A percentile compares a stretch with the other conserved stretches of the same genome.
These are phyloP conservation scores for Drosophila nigritarsus DNA, from an alignment of 2,888 invertebrate species.

Conservation along the genomic window DNA sequence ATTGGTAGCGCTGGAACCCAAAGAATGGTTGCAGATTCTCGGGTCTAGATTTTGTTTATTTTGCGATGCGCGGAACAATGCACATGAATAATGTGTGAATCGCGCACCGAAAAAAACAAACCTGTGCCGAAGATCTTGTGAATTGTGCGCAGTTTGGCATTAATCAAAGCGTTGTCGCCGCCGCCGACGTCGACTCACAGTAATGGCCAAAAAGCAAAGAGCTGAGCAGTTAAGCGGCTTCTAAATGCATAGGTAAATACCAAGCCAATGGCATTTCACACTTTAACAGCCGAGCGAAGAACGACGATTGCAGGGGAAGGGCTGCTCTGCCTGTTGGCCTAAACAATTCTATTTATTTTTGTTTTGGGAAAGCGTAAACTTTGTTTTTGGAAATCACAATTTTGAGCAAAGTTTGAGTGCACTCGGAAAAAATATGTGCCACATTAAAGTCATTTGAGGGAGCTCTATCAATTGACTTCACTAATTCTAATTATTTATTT, in stretches of 20 bases:
- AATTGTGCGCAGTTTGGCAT: conserved; percentile 73
- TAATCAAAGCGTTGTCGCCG: conserved; percentile 76
- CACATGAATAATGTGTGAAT: conserved; percentile 81
- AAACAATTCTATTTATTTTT: conserved; percentile 45
- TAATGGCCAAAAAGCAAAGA: conserved; percentile 61
- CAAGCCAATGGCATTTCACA: conserved; percentile 74
- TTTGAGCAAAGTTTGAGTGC: conserved; percentile 43
- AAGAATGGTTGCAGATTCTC: conserved; percentile 80
- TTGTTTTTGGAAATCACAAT: conserved; percentile 72
- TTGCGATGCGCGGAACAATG: conserved; percentile 71
- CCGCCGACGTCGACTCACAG: conserved; percentile 32
- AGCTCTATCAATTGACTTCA: neutral
- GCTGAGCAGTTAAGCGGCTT: conserved; percentile 32
- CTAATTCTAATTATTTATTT: neutral
- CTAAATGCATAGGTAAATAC: conserved; percentile 73
- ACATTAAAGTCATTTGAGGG: neutral
- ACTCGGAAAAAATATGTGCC: neutral
- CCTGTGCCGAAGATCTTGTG: conserved; percentile 74
- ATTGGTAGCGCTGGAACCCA: conserved; percentile 51
- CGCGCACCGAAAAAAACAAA: conserved; percentile 57
- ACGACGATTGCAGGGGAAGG: conserved; percentile 26
- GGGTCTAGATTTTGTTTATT: conserved; percentile 75
- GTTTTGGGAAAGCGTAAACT: conserved; percentile 77
- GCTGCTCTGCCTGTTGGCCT: conserved; percentile 57
- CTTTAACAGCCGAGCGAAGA: conserved; percentile 68